Evolutionary conservation across 2,113 vertebrate genomes (phyloP).

Genomic region (Caracal caracal): DNA sequence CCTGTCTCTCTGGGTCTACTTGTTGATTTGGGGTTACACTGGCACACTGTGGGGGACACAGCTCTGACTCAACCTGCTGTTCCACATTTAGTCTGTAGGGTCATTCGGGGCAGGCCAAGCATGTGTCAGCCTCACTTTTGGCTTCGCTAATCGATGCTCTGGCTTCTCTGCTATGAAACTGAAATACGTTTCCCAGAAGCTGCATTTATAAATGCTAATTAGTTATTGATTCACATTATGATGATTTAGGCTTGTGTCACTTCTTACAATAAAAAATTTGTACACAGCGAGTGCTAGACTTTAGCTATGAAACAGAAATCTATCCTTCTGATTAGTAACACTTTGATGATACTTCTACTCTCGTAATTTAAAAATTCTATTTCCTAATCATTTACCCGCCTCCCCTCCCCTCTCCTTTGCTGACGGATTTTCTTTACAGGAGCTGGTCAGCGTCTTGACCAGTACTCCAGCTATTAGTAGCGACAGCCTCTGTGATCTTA

Average conservation of each 20-base stretch:
- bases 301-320: conserved; percentile 63
- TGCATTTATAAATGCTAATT: conserved; percentile 76
- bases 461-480: background rate
- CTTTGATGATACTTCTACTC: conserved; percentile 39
- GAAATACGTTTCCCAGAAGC: conserved; percentile 66
- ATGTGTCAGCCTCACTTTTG: background rate
- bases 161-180: conserved; percentile 64
- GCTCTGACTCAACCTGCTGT: background rate
- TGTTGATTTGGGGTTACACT: background rate
- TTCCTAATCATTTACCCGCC: background rate
- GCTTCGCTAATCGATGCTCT: conserved; percentile 56
- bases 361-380: conserved; percentile 37
- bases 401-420: background rate
- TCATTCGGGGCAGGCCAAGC: background rate
- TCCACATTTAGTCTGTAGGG: background rate
- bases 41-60: background rate
- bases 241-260: conserved; percentile 66
- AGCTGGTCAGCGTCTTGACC: background rate
- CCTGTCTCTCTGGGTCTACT: background rate
- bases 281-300: conserved; percentile 35
- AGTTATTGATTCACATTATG: conserved; percentile 73
- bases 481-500: background rate
- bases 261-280: conserved; percentile 67
- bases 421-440: background rate
- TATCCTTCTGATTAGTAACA: conserved; percentile 61